These are phyloP conservation scores for Hippocampus abdominalis DNA, from an alignment of 2,113 vertebrate species.

Conservation along the genomic window DNA sequence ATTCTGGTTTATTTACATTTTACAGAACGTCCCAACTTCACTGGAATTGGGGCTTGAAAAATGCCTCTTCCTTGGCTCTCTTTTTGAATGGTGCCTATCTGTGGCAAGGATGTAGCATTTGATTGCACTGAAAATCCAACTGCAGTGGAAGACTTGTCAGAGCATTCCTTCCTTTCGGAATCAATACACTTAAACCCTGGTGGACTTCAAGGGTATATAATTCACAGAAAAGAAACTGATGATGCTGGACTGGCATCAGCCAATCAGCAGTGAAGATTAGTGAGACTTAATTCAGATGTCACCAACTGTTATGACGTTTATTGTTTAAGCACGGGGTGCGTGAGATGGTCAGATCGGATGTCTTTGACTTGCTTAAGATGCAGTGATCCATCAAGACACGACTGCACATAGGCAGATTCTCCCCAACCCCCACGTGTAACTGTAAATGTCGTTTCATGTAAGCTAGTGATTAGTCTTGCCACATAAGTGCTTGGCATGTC, in stretches of 20 bases:
- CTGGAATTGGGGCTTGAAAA: too few species aligned
- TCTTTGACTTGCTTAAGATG: not conserved
- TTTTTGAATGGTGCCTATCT: too few species aligned
- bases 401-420: not conserved
- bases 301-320: not conserved
- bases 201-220: conserved; percentile 25
- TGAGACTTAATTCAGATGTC: not conserved
- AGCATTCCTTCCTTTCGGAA: conserved; percentile 9
- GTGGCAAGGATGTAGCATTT: too few species aligned
- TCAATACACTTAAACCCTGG: not conserved
- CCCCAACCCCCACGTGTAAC: conserved; percentile 1
- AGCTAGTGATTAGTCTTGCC: conserved; percentile 29
- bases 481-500: conserved; percentile 12
- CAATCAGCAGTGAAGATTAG: not conserved
- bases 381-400: too few species aligned
- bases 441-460: conserved; percentile 8
- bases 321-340: not conserved
- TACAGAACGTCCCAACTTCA: too few species aligned
- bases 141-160: conserved; percentile 12
- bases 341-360: not conserved
- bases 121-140: conserved; percentile 1
- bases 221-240: conserved; percentile 1
- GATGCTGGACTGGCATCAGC: not conserved
- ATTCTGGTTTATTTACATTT: too few species aligned
- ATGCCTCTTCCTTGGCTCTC: too few species aligned